Conservation (phyloP, 2,888 invertebrate genomes). For the Panzeria rudis region DNA sequence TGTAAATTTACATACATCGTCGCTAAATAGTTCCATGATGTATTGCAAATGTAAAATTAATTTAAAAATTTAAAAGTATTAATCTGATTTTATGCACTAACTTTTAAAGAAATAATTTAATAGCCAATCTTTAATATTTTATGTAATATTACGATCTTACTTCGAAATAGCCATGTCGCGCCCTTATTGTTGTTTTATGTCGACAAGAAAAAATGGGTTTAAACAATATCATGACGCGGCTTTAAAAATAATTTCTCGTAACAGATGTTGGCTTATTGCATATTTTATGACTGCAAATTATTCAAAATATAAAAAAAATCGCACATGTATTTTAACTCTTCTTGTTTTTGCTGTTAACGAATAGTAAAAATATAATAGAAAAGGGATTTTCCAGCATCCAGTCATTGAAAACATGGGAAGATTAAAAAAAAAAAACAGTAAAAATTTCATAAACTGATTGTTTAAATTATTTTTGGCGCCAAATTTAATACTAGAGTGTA, state of each 20-base stretch:
- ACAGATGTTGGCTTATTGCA: slow-evolving; percentile 84
- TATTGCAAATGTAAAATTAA: not conserved
- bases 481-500: slow-evolving; percentile 33
- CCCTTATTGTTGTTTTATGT: slow-evolving; percentile 8
- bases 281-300: slow-evolving; percentile 84
- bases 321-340: slow-evolving; percentile 38
- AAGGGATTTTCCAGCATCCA: slow-evolving; percentile 4
- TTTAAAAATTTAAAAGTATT: not conserved
- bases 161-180: not conserved
- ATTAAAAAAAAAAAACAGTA: slow-evolving; percentile 2
- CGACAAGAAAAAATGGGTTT: slow-evolving; percentile 74
- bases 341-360: slow-evolving; percentile 27
- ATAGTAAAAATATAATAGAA: slow-evolving; percentile 44
- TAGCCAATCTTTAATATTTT: not conserved
- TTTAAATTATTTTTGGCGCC: slow-evolving; percentile 58
- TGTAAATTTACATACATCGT: too few relatives aligned
- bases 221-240: slow-evolving; percentile 84
- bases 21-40: too few relatives aligned
- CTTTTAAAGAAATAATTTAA: not conserved
- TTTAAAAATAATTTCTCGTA: slow-evolving; percentile 84
- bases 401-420: not conserved
- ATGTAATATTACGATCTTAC: not conserved
- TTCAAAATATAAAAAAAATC: slow-evolving; percentile 81
- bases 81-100: not conserved
- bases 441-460: not conserved